phyloP scores from a whole-genome alignment of 2,797 vertebrate species.

The Naso thynnoides region DNA sequence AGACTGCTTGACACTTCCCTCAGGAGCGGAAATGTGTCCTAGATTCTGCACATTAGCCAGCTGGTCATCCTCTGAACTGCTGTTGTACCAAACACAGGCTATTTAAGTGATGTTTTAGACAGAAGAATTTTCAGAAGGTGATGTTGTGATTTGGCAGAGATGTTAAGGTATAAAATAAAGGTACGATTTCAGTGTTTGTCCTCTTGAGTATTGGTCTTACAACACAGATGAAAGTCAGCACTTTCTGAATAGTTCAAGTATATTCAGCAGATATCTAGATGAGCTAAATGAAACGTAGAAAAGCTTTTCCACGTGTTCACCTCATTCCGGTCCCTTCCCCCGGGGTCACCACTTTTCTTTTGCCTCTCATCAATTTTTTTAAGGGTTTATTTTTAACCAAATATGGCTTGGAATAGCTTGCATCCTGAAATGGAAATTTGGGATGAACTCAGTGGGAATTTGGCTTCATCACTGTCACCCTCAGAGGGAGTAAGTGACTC shows the following conservation, averaged over 20 bases:
- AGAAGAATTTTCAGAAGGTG: background rate
- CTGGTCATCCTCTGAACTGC: constrained; percentile 28
- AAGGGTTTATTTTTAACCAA: constrained; percentile 61
- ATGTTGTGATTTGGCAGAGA: constrained; percentile 7
- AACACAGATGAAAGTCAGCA: background rate
- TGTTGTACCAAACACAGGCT: constrained; percentile 5
- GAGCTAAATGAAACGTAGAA: constrained; percentile 28
- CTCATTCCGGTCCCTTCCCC: background rate
- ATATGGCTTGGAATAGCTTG: constrained; percentile 47
- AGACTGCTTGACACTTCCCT: constrained; percentile 39
- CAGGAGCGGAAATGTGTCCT: constrained; percentile 54
- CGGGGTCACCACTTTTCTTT: constrained; percentile 5
- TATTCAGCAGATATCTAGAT: constrained; percentile 6
- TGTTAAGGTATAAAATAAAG: constrained; percentile 17
- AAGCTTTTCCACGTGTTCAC: constrained; percentile 49
- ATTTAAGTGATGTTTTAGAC: constrained; percentile 23
- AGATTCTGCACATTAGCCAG: constrained; percentile 39
- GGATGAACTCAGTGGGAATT: constrained; percentile 66
- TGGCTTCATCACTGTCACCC: constrained; percentile 55
- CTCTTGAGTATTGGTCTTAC: constrained; percentile 2
- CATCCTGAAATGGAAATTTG: constrained; percentile 67
- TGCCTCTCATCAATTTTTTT: constrained; percentile 39
- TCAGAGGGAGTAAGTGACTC: constrained; percentile 64
- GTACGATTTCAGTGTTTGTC: background rate
- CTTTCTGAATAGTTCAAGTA: background rate